Base-by-base conservation (phyloP, 2,113 vertebrate species). In the Neolamprologus devosi region DNA sequence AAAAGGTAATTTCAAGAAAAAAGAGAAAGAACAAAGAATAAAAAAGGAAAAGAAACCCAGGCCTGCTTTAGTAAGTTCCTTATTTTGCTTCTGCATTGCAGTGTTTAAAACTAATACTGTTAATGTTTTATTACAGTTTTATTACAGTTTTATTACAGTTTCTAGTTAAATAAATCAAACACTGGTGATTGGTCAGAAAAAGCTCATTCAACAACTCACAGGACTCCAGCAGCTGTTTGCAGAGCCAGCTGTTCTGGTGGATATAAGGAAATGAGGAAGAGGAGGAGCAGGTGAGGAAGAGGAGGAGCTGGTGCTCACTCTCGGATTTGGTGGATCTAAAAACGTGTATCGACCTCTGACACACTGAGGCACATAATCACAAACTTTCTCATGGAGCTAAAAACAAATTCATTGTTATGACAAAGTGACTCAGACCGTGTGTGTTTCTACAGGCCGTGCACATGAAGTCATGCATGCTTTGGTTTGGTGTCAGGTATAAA, bases 231-330 rank as follows among this genome's bases (percentile, higher is more conserved):
- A 33, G 58, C 58, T 57, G 54, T 55, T 55, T 57, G 54, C 54
- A 57, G 54, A 55, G 54, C 21, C 21, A 23, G 54, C 21, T 30
- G 26, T 60, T 30, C 57, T 30, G 55, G 55, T 58, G 55, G 13
- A 9, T 28, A 4, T 58, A 28, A 58, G 57, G 3, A 60, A 60
- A 63, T 7, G 16, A 63, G 26, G 55, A 60, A 30, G 3, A 60
- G 28, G 16, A 19, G 57, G 28, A 60, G 28, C 58, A 6, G 57
- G 57, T 33, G 57, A 60, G 16, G 57, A 58, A 0, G 55, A 60
- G 2, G 28, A 3, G 28, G 58, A 63, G 16, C 58, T 19, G 58
- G 0, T 19, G 58, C 28, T 33, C 16, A 33, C 57, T 33, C 0
- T 60, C 8, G 0, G 2, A 60, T 60, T 63, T 63, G 60, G 60